Evolutionary conservation across 2,113 vertebrate genomes (phyloP).

Genomic region (Propithecus coquereli): DNA sequence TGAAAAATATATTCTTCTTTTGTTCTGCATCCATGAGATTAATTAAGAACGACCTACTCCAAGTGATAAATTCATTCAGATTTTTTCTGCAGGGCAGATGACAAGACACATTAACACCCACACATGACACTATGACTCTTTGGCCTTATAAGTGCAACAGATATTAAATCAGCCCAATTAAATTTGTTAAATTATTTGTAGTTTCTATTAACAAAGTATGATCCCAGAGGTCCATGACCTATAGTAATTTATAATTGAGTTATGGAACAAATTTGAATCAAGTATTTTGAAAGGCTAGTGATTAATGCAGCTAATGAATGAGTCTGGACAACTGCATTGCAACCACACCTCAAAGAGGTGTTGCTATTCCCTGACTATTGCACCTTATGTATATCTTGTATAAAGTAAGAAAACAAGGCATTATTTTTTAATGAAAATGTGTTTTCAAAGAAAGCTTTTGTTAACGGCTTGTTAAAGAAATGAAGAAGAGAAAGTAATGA

Average conservation of each 20-base stretch:
- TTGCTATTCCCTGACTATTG: not conserved
- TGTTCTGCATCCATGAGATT: not conserved
- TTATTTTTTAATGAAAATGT: not conserved
- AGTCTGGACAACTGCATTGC: not conserved
- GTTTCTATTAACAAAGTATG: not conserved
- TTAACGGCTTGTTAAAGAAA: not conserved
- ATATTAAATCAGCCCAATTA: conserved; percentile 12
- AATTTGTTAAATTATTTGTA: not conserved
- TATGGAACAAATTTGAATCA: not conserved
- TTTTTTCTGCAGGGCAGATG: not conserved
- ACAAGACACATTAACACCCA: not conserved
- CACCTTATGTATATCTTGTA: not conserved
- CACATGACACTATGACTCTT: not conserved
- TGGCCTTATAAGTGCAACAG: not conserved
- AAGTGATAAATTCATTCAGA: not conserved
- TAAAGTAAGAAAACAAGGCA: not conserved
- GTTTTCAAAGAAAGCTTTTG: not conserved
- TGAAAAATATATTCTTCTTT: not conserved
- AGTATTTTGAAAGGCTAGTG: not conserved
- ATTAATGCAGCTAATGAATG: not conserved
- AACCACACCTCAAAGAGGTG: not conserved
- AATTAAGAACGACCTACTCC: not conserved
- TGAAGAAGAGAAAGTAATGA: not conserved
- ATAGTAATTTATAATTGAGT: not conserved
- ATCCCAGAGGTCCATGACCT: not conserved